Evolutionary conservation across 1,140 invertebrate species (phyloP).

Genomic region (Zaprionus davidi): DNA sequence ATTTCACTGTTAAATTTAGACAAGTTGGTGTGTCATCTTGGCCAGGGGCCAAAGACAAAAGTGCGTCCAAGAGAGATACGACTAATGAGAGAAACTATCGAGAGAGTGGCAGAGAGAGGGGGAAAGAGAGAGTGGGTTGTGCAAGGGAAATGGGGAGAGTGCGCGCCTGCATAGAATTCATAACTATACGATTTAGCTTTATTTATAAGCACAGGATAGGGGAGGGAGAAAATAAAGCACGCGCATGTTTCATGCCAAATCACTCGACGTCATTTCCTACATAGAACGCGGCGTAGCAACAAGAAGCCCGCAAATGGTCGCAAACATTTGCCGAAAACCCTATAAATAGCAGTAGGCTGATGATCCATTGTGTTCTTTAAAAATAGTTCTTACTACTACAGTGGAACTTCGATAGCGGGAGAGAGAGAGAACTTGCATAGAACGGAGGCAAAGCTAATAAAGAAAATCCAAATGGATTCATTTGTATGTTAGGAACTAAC

Average conservation of each 20-base stretch:
- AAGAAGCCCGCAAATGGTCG: slow-evolving; percentile 71
- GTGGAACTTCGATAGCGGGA: not conserved
- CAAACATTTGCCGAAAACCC: slow-evolving; percentile 59
- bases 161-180: slow-evolving; percentile 46
- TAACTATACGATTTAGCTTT: slow-evolving; percentile 54
- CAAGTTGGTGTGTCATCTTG: slow-evolving; percentile 79
- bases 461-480: not conserved
- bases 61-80: slow-evolving; percentile 54
- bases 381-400: not conserved
- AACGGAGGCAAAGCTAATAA: not conserved
- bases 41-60: slow-evolving; percentile 66
- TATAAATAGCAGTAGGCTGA: slow-evolving; percentile 58
- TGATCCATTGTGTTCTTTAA: slow-evolving; percentile 38
- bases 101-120: slow-evolving; percentile 3
- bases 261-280: slow-evolving; percentile 64
- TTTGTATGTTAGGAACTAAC: too few relatives aligned
- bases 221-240: slow-evolving; percentile 6
- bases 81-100: slow-evolving; percentile 33
- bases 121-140: slow-evolving; percentile 17
- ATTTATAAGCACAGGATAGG: slow-evolving; percentile 28
- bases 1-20: slow-evolving; percentile 70
- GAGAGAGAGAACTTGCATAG: too few relatives aligned
- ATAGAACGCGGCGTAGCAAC: slow-evolving; percentile 46
- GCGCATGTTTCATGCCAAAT: slow-evolving; percentile 45
- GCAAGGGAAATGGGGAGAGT: slow-evolving; percentile 6